These are phyloP conservation scores for Lontra canadensis DNA, from an alignment of 2,113 vertebrate species.

Conservation along the genomic window DNA sequence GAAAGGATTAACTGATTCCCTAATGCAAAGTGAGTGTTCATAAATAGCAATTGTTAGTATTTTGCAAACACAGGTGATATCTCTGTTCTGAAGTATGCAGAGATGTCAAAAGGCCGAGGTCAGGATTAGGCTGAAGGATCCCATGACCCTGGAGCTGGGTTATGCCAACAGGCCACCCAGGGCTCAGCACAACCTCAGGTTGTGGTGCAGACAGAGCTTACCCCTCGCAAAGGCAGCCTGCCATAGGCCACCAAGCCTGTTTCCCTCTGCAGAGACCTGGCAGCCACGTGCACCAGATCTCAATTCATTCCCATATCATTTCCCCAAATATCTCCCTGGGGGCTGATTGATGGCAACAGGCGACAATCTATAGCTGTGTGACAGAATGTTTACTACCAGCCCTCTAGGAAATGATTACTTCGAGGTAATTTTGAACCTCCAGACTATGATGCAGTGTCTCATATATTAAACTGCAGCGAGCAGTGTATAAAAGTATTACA, in stretches of 20 bases:
- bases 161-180: not conserved
- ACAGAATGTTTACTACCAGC: slow-evolving; percentile 61
- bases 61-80: not conserved
- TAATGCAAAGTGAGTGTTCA: not conserved
- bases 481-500: slow-evolving; percentile 43
- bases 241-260: not conserved
- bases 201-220: not conserved
- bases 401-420: slow-evolving; percentile 72
- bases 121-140: not conserved
- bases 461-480: slow-evolving; percentile 53
- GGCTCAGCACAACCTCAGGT: not conserved
- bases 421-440: slow-evolving; percentile 67
- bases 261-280: slow-evolving; percentile 11
- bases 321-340: slow-evolving; percentile 19
- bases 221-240: not conserved
- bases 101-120: not conserved
- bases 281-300: not conserved
- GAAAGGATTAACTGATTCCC: not conserved
- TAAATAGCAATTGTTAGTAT: not conserved
- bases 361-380: slow-evolving; percentile 57
- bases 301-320: not conserved
- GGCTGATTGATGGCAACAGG: slow-evolving; percentile 47
- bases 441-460: slow-evolving; percentile 58
- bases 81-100: not conserved
- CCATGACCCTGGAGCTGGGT: not conserved